A percentile compares a stretch with the other conserved stretches of the same genome.
Conservation (phyloP, 2,888 invertebrate genomes). For the Lacanobia wlatinum region DNA sequence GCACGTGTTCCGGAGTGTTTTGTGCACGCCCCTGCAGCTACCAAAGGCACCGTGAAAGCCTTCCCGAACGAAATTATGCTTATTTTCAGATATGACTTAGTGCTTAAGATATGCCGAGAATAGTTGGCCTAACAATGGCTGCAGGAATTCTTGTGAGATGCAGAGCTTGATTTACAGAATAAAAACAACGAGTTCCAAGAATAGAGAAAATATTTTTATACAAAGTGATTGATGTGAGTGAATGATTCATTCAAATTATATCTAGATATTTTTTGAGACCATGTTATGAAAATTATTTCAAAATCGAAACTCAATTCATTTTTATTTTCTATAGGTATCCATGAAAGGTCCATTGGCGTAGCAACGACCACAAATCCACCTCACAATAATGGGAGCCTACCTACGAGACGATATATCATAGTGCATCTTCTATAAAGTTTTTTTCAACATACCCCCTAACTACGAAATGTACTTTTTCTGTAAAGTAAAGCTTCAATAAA, state of each 20-base stretch:
- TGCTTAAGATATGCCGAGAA: constrained; percentile 38
- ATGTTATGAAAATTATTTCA: background rate
- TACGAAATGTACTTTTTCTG: constrained; percentile 79
- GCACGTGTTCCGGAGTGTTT: constrained; percentile 90
- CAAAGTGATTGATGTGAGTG: background rate
- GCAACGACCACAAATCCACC: constrained; percentile 77
- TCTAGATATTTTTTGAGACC: background rate
- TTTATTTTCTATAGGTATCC: constrained; percentile 7
- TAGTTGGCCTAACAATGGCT: constrained; percentile 16
- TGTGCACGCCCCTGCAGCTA: constrained; percentile 82
- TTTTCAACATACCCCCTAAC: constrained; percentile 69
- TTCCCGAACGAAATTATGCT: constrained; percentile 72
- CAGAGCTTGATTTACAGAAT: background rate
- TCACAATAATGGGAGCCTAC: constrained; percentile 79
- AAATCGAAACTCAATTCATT: background rate
- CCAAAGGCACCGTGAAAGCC: constrained; percentile 80
- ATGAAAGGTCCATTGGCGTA: constrained; percentile 59
- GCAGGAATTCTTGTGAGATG: background rate
- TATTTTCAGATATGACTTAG: constrained; percentile 75
- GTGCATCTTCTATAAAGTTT: constrained; percentile 85
- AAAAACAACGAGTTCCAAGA: background rate
- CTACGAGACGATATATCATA: constrained; percentile 86
- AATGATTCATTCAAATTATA: background rate
- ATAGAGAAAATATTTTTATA: background rate
- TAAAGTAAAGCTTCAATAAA: constrained; percentile 81